Evolutionary conservation across 2,797 vertebrate species (phyloP).

Genomic region (Premnoplex brunnescens): DNA sequence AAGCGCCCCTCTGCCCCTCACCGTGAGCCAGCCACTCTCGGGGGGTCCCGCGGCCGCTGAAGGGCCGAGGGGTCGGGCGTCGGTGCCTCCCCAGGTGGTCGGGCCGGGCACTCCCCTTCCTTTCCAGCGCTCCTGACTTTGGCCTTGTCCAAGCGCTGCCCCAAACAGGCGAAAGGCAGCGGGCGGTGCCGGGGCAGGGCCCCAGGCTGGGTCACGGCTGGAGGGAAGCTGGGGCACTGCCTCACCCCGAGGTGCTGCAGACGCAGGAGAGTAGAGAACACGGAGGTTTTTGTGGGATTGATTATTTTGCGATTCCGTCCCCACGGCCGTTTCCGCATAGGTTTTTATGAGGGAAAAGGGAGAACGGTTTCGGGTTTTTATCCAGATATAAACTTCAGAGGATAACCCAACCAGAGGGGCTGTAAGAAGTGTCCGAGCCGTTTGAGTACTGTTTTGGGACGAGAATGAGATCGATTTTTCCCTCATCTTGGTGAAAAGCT

Average conservation of each 20-base stretch:
- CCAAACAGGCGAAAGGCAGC: not conserved
- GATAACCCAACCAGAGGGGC: not conserved
- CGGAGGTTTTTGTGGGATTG: not conserved
- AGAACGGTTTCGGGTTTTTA: not conserved
- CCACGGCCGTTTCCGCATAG: not conserved
- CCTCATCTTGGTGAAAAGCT: not conserved
- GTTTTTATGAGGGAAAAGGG: not conserved
- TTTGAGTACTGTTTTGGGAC: not conserved
- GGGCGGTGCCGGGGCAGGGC: not conserved
- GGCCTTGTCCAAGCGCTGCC: constrained; percentile 54
- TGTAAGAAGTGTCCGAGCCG: not conserved
- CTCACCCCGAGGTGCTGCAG: not conserved
- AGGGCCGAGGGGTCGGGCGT: not conserved
- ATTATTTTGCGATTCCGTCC: not conserved
- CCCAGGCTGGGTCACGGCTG: not conserved
- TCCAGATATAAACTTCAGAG: not conserved
- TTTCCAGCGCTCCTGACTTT: constrained; percentile 49
- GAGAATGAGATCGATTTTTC: not conserved
- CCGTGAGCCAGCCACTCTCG: not conserved
- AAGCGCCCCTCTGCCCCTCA: not conserved
- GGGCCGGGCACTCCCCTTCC: not conserved
- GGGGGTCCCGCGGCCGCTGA: not conserved
- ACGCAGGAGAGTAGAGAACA: not conserved
- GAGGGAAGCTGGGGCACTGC: not conserved
- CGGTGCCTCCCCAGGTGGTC: not conserved